These are phyloP conservation scores for Dicycla oo DNA, from an alignment of 2,888 invertebrate genomes.

Conservation along the genomic window DNA sequence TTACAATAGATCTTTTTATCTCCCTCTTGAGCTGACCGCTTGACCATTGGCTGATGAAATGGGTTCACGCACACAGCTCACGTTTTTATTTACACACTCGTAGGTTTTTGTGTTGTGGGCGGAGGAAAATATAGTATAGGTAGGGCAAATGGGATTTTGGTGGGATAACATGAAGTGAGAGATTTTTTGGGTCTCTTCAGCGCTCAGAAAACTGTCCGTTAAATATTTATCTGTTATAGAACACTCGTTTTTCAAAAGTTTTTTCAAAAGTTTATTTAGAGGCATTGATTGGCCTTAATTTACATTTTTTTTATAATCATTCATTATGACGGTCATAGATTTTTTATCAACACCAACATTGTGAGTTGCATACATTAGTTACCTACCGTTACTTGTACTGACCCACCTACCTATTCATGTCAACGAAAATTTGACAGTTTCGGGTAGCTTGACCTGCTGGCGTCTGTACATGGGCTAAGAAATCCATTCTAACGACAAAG, in stretches of 20 bases:
- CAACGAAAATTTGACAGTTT: too few species aligned
- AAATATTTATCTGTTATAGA: not conserved
- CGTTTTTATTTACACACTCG: constrained; percentile 11
- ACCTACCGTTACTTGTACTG: too few species aligned
- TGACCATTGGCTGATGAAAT: constrained; percentile 84
- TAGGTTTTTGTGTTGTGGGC: constrained; percentile 48
- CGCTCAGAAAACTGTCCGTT: not conserved
- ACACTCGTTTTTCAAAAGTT: not conserved
- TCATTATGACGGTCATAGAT: too few species aligned
- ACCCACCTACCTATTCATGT: too few species aligned
- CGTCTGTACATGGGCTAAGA: not conserved
- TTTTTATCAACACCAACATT: not conserved
- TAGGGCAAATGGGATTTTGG: constrained; percentile 26
- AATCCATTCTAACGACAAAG: not conserved
- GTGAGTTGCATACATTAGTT: not conserved
- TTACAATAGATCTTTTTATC: constrained; percentile 60
- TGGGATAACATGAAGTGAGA: not conserved
- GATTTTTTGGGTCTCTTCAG: not conserved
- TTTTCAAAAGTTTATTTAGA: not conserved
- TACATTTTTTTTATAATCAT: too few species aligned
- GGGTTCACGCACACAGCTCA: constrained; percentile 57
- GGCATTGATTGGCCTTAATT: not conserved
- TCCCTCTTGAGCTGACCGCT: constrained; percentile 80
- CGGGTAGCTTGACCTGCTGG: too few species aligned
- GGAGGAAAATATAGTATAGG: constrained; percentile 49